Conservation (phyloP, 2,113 vertebrate species). For the Macheiramphus alcinus region DNA sequence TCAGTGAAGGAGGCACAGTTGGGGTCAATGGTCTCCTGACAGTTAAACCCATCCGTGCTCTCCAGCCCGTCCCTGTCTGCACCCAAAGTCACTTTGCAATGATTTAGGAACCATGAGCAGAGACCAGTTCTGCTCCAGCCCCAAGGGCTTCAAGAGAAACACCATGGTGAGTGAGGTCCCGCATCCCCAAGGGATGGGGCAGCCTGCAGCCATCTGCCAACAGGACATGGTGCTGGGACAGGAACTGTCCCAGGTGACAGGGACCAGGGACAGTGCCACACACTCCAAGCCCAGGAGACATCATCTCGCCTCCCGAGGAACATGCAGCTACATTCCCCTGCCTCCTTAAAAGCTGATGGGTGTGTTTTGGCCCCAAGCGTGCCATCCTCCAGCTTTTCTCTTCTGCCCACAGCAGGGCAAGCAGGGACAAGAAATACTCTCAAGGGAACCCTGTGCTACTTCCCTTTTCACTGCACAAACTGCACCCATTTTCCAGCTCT, state of each 20-base stretch:
- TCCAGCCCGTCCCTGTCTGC: neutral
- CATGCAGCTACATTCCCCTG: neutral
- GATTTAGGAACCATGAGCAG: neutral
- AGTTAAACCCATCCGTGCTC: neutral
- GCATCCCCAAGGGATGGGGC: accelerated
- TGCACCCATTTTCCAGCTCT: neutral
- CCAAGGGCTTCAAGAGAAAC: neutral
- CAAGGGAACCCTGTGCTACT: no score
- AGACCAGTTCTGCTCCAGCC: neutral
- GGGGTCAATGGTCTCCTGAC: neutral
- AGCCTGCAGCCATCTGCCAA: neutral
- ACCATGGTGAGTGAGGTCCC: accelerated
- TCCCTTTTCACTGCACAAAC: neutral
- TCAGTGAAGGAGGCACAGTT: neutral
- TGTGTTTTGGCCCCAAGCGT: no score
- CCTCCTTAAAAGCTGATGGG: neutral
- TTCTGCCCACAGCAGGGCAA: neutral
- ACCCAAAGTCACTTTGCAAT: neutral
- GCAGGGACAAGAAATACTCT: no score
- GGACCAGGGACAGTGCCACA: no score
- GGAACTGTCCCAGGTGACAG: neutral
- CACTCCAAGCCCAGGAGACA: no score
- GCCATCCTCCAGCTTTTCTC: neutral
- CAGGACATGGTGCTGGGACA: neutral
- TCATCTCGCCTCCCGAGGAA: neutral